phyloP scores from a whole-genome alignment of 2,888 invertebrate genomes.

The Drosophila flavopinicola region DNA sequence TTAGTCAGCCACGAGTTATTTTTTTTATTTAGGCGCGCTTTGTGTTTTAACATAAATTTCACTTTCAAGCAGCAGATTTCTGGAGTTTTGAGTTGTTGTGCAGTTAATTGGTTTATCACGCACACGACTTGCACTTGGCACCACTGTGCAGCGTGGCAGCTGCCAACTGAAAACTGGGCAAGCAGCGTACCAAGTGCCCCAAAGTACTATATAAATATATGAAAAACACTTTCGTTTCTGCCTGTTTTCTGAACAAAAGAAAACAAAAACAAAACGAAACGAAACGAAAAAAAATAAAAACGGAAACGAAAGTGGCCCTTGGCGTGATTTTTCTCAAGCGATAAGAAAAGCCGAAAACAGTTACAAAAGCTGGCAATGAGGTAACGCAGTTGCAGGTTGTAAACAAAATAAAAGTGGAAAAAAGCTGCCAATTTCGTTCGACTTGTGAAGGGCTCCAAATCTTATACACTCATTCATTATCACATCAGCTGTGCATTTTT shows the following conservation, averaged over 20 bases:
- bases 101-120: constrained; percentile 78
- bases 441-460: too few relatives aligned
- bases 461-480: too few relatives aligned
- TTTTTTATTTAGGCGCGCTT: constrained; percentile 3
- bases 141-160: constrained; percentile 20
- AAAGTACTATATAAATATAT: constrained; percentile 38
- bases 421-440: constrained; percentile 43
- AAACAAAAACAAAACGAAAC: constrained; percentile 11
- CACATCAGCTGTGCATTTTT: constrained; percentile 36
- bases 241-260: background rate
- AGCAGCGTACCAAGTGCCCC: constrained; percentile 33
- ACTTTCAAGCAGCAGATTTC: constrained; percentile 45
- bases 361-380: constrained; percentile 22
- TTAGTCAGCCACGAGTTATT: constrained; percentile 1
- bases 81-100: constrained; percentile 24
- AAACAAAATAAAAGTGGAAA: background rate
- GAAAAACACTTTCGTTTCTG: constrained; percentile 74
- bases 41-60: constrained; percentile 45
- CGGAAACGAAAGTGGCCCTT: constrained; percentile 60
- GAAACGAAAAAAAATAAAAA: constrained; percentile 36
- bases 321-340: constrained; percentile 48
- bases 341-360: constrained; percentile 48
- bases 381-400: constrained; percentile 14
- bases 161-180: constrained; percentile 10
- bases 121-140: constrained; percentile 71